Evolutionary conservation across 2,113 vertebrate species (phyloP).

Genomic region (Micronisus gabar): DNA sequence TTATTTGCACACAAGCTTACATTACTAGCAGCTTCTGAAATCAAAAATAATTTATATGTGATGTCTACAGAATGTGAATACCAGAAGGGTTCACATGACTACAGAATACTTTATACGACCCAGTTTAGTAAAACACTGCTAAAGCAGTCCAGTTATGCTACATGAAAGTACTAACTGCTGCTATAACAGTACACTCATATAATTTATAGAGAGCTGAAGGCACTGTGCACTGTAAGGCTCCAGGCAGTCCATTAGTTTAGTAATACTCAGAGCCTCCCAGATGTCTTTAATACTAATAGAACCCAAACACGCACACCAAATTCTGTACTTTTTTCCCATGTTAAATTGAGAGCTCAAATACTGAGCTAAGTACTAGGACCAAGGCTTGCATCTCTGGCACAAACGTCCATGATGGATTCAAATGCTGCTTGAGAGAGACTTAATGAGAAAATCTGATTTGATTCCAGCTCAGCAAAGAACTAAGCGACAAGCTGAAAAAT

Average conservation of each 20-base stretch:
- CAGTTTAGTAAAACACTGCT: not conserved
- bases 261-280: not conserved
- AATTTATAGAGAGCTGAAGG: not conserved
- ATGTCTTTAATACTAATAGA: not conserved
- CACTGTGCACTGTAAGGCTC: not conserved
- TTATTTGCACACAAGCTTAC: not conserved
- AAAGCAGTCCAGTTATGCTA: not conserved
- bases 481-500: not conserved
- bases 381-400: not conserved
- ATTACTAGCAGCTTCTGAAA: not conserved
- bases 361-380: not conserved
- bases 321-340: not conserved
- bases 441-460: not conserved
- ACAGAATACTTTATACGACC: accelerated
- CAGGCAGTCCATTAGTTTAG: not conserved
- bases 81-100: not conserved
- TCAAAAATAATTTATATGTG: not conserved
- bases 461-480: not conserved
- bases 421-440: not conserved
- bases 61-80: not conserved
- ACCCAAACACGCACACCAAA: not conserved
- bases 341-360: not conserved
- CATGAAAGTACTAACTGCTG: not conserved
- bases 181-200: not conserved
- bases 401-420: not conserved